Evolutionary conservation across 2,797 vertebrate genomes (phyloP), one percentile per base, ranked within the genome.

Genomic region (Lepilemur septentrionalis): DNA sequence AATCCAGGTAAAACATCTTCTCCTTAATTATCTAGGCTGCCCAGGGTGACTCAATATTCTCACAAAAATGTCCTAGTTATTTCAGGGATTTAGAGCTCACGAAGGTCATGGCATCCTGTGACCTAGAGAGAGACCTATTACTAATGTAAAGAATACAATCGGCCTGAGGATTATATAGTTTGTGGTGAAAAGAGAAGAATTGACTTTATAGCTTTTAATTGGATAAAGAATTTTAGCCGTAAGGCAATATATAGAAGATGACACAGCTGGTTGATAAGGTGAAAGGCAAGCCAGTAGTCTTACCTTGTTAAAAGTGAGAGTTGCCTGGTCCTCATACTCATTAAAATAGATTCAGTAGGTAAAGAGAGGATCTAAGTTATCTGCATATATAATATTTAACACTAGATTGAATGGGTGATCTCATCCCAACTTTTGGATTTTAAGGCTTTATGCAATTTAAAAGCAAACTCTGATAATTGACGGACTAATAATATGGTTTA

Each of bases 141-240:
- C 23, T 88, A 89, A 86, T 43, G 52, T 25, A 89, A 91, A 89
- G 25, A 80, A 50, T 89, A 82, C 59, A 95, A 76, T 28, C 95
- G 81, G 43, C 35, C 65, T 35, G 22, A 30, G 20, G 18, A 75
- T 69, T 79, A 30, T 86, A 81, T 1, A 70, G 25, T 91, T 41
- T 79, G 17, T 73, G 86, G 94, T 91, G 94, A 83, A 93, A 87
- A 94, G 25, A 93, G 6, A 30, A 89, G 18, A 78, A 59, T 57
- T 81, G 81, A 92, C 55, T 63, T 63, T 65, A 69, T 2, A 93
- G n/a, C 75, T 32, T 96, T 93, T 94, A 90, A 93, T 75, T 93
- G 93, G 63, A 75, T 86, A 46, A 82, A 79, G 23, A 59, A 48
- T 35, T 73, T 80, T 48, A 88, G 55, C 43, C 48, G 55, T 11